A percentile compares a stretch with the other conserved stretches of the same genome.
These are phyloP conservation scores for Gadus chalcogrammus DNA, from an alignment of 2,113 vertebrate species.

Conservation along the genomic window DNA sequence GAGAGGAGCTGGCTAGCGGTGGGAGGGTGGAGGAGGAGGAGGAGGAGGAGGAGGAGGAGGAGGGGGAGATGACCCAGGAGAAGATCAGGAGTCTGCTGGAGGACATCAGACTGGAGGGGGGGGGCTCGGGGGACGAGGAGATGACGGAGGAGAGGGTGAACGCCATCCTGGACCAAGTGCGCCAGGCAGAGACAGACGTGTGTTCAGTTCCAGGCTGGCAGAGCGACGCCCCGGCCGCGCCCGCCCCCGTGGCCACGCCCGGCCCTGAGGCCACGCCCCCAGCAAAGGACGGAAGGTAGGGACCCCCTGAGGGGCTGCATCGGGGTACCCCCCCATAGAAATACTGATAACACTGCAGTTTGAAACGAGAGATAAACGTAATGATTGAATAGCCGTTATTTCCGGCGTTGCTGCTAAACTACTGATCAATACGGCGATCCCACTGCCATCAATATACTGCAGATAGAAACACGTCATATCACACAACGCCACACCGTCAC, in stretches of 20 bases:
- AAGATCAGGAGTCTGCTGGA: conserved; percentile 85
- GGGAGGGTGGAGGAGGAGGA: conserved; percentile 18
- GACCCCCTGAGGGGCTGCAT: no score
- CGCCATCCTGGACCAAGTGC: conserved; percentile 81
- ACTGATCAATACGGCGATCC: no score
- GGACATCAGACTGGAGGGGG: conserved; percentile 82
- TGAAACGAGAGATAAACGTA: no score
- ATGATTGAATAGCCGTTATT: no score
- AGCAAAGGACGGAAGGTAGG: no score
- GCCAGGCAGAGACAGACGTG: conserved; percentile 87
- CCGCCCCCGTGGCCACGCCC: conserved; percentile 44
- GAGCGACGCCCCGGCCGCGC: conserved; percentile 74
- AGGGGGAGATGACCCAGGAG: conserved; percentile 86
- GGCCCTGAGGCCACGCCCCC: no score
- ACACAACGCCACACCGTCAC: no score
- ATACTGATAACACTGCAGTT: no score
- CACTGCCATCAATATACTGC: no score
- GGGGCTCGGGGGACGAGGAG: conserved; percentile 89
- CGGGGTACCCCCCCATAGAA: no score
- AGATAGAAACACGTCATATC: no score
- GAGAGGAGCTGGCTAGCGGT: not conserved
- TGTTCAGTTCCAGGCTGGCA: conserved; percentile 98
- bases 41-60: conserved; percentile 71
- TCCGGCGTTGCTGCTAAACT: no score
- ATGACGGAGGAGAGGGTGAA: conserved; percentile 87